A percentile compares a stretch with the other conserved stretches of the same genome.
These are phyloP conservation scores for Chelonia mydas DNA, from an alignment of 2,797 vertebrate species.

Conservation along the genomic window DNA sequence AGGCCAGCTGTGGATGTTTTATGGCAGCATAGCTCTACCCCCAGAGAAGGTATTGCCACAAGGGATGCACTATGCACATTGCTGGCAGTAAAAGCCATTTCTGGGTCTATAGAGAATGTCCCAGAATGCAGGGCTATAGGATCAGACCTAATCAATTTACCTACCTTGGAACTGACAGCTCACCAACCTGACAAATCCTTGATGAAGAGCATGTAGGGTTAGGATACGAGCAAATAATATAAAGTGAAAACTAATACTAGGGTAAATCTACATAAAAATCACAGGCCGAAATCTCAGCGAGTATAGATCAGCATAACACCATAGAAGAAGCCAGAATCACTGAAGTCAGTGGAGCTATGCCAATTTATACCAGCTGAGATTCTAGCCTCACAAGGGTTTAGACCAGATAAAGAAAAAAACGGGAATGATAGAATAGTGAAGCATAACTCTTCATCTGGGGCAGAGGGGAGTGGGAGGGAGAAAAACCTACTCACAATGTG, in stretches of 20 bases:
- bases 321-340: background rate
- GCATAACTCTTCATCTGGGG: background rate
- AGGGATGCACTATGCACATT: background rate
- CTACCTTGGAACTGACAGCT: background rate
- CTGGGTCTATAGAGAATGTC: constrained; percentile 65
- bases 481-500: background rate
- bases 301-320: background rate
- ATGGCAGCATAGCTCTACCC: too few relatives aligned
- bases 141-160: background rate
- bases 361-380: background rate
- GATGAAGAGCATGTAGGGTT: background rate
- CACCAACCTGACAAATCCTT: background rate
- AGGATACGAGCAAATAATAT: background rate
- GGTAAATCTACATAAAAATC: background rate
- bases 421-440: background rate
- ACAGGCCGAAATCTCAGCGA: background rate
- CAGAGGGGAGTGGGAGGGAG: background rate
- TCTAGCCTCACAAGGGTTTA: background rate
- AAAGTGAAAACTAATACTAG: background rate
- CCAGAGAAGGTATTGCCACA: rapidly evolving
- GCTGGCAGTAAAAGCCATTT: background rate
- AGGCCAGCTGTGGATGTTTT: too few relatives aligned
- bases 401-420: background rate
- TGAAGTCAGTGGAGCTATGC: background rate
- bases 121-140: constrained; percentile 75